Conservation (phyloP, 2,797 vertebrate genomes). For the Echiichthys vipera region DNA sequence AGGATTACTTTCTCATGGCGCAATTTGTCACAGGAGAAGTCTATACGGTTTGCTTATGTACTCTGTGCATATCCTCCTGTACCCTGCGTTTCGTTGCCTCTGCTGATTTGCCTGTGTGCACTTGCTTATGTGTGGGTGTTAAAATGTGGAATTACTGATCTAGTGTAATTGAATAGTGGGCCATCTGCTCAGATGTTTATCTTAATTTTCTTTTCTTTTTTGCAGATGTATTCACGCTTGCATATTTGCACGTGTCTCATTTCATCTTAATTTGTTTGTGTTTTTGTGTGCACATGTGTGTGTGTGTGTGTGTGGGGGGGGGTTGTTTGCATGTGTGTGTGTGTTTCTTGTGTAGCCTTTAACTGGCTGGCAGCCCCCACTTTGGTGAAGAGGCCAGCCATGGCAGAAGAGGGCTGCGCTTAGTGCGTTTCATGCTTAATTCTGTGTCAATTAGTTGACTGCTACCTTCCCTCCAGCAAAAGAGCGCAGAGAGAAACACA, state of each 20-base stretch:
- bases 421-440: conserved; percentile 99
- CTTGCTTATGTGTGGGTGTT: conserved; percentile 67
- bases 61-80: conserved; percentile 52
- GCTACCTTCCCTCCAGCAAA: conserved; percentile 97
- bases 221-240: conserved; percentile 60
- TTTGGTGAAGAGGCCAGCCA: conserved; percentile 74
- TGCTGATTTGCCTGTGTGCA: conserved; percentile 46
- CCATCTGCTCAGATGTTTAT: conserved; percentile 75
- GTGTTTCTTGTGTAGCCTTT: conserved; percentile 64
- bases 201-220: conserved; percentile 49
- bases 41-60: conserved; percentile 64
- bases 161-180: conserved; percentile 68
- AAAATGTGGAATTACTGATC: conserved; percentile 70
- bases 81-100: conserved; percentile 29
- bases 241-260: conserved; percentile 65
- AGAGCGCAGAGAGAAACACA: conserved; percentile 89
- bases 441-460: conserved; percentile 99
- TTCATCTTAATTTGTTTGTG: conserved; percentile 60
- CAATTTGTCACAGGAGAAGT: conserved; percentile 72
- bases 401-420: conserved; percentile 88
- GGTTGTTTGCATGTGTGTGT: no score
- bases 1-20: conserved; percentile 78
- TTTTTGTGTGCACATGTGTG: conserved; percentile 15
- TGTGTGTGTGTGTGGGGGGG: no score
- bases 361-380: conserved; percentile 68